These are phyloP conservation scores for Dendrolimus punctatus DNA, from an alignment of 1,140 invertebrate genomes.

Conservation along the genomic window DNA sequence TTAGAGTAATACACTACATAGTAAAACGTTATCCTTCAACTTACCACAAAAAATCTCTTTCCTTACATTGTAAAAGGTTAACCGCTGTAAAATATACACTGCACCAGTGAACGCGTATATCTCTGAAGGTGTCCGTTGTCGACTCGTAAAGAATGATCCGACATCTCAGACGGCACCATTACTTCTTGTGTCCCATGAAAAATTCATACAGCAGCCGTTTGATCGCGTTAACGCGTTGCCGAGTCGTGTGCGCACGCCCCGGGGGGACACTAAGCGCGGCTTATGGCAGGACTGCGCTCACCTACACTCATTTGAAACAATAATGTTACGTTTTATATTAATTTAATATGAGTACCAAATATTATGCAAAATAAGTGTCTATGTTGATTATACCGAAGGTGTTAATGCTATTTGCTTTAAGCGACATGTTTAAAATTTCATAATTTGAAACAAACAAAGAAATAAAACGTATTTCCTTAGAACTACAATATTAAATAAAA, in stretches of 20 bases:
- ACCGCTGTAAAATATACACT: slow-evolving; percentile 1
- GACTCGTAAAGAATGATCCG: slow-evolving; percentile 67
- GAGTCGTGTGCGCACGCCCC: slow-evolving; percentile 42
- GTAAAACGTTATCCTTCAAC: too few relatives aligned
- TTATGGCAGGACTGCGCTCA: slow-evolving; percentile 23
- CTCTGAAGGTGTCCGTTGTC: slow-evolving; percentile 54
- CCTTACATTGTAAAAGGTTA: not conserved
- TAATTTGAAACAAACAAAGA: too few relatives aligned
- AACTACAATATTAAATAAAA: too few relatives aligned
- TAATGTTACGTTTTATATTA: slow-evolving; percentile 23
- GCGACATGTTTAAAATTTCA: too few relatives aligned
- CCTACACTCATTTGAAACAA: slow-evolving; percentile 11
- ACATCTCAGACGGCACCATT: slow-evolving; percentile 55
- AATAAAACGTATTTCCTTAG: too few relatives aligned
- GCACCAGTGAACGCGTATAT: slow-evolving; percentile 41
- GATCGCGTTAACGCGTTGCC: slow-evolving; percentile 47
- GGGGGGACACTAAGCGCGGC: slow-evolving; percentile 33
- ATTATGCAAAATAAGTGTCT: too few relatives aligned
- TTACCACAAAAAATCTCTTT: not conserved
- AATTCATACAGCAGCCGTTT: slow-evolving; percentile 54
- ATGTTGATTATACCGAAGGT: too few relatives aligned
- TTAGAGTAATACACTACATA: too few relatives aligned
- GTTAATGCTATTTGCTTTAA: too few relatives aligned
- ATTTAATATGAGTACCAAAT: not conserved
- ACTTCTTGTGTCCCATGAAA: slow-evolving; percentile 54